These are phyloP conservation scores for Xiphydria camelus DNA, from an alignment of 2,888 invertebrate species.

Conservation along the genomic window DNA sequence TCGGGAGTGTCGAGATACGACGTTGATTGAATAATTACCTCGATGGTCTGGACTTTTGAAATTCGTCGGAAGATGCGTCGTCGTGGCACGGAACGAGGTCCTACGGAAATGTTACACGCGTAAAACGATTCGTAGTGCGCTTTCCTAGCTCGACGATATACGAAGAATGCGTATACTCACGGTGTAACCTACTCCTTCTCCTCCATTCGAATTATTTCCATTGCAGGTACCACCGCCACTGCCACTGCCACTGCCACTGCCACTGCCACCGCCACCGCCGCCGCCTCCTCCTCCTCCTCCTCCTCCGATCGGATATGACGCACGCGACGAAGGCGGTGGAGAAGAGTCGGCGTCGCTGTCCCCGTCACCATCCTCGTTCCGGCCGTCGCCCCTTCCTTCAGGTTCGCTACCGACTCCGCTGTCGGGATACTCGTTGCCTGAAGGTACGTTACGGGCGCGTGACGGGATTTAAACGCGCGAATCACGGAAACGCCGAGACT, in stretches of 20 bases:
- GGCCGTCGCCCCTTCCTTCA: constrained; percentile 57
- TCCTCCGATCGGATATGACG: constrained; percentile 46
- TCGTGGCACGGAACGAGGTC: constrained; percentile 46
- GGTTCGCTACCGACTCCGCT: constrained; percentile 62
- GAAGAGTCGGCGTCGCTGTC: constrained; percentile 63
- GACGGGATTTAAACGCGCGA: constrained; percentile 30
- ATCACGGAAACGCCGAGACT: neutral
- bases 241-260: constrained; percentile 42
- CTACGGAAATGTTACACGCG: constrained; percentile 35
- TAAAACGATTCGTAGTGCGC: no score
- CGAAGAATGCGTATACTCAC: no score
- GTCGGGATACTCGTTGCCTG: constrained; percentile 61
- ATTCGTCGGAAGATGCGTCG: constrained; percentile 43
- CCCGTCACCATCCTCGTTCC: constrained; percentile 64
- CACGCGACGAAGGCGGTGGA: constrained; percentile 34
- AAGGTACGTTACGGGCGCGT: constrained; percentile 23
- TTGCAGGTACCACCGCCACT: no score
- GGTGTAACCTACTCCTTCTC: constrained; percentile 37
- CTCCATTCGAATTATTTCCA: constrained; percentile 57
- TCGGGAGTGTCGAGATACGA: no score
- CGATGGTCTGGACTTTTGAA: constrained; percentile 49
- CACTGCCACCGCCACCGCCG: no score
- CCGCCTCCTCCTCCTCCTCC: no score
- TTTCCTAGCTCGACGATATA: no score
- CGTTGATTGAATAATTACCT: constrained; percentile 43